These are phyloP conservation scores for Lampropteryx suffumata DNA, from an alignment of 2,888 invertebrate species.

Conservation along the genomic window DNA sequence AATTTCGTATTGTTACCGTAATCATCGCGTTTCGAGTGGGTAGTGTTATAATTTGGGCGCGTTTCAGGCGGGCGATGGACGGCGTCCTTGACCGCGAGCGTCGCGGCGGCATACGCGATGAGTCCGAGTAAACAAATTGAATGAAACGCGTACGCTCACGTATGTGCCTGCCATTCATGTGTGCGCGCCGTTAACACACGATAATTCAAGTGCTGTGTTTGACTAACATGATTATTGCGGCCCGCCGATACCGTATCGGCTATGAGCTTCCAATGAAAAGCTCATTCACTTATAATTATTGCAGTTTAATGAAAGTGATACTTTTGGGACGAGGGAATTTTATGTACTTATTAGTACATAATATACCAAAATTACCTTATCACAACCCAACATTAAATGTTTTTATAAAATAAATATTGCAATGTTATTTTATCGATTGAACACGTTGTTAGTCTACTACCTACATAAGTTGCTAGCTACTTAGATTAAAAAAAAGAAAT, in stretches of 20 bases:
- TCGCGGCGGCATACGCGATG: conserved; percentile 58
- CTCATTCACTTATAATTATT: not conserved
- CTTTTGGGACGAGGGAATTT: too few relatives aligned
- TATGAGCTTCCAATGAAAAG: conserved; percentile 28
- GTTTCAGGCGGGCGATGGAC: conserved; percentile 66
- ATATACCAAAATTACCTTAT: too few relatives aligned
- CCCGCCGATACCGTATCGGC: not conserved
- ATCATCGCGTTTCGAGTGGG: conserved; percentile 45
- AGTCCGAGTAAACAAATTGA: conserved; percentile 76
- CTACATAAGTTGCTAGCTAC: too few relatives aligned
- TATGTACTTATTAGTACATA: too few relatives aligned
- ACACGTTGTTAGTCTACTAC: too few relatives aligned
- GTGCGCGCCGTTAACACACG: conserved; percentile 71
- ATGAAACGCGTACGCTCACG: conserved; percentile 76
- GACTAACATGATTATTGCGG: conserved; percentile 52
- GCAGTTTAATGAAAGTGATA: too few relatives aligned
- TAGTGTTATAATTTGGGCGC: conserved; percentile 43
- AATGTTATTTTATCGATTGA: too few relatives aligned
- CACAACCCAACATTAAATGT: too few relatives aligned
- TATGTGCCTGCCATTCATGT: conserved; percentile 72
- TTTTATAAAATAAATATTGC: too few relatives aligned
- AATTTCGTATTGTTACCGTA: conserved; percentile 24
- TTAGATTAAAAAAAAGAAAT: too few relatives aligned
- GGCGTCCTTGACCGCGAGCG: conserved; percentile 70
- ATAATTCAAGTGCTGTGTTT: conserved; percentile 70